Base-by-base conservation (phyloP, 37 sponge, comb jelly and placozoan species). In the Ianthella basta region DNA sequence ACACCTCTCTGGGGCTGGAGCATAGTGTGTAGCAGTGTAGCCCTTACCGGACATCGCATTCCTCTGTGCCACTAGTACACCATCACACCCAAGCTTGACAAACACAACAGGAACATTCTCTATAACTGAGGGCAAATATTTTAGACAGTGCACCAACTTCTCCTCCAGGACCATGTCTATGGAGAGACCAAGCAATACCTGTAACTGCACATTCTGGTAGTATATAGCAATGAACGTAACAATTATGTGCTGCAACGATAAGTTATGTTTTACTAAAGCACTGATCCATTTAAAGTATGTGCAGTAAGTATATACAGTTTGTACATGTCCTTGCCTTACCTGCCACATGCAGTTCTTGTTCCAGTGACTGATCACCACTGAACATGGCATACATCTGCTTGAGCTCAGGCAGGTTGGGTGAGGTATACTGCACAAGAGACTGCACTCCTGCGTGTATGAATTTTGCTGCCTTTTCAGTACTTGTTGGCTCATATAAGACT, bases 401-500 rank as follows among this genome's bases (percentile, higher is more conserved):
- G 61, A 96, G 86, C 64, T 96, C 97, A 20, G 73, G 38, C 38
- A 91, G 81, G 82, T 94, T 96, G 14, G 97, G 97, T 18, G 97
- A 89, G 27, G 75, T 27, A 56, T 83, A 82, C 30, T 79, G 67
- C 16, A 89, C 37, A 50, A 61, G 35, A 19, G 30, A 25, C 33
- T 67, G 87, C 18, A 40, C 70, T 18, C 74, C 87, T 12, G 72
- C 67, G 0, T 24, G 24, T 16, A 95, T 29, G 4, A 88, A 85
- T 79, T 79, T 91, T 25, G 34, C 36, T 8, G 95, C 77, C 57
- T 91, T 94, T 24, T 66, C 59, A 36, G 80, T 37, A 53, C 90
- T 84, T 35, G 97, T 94, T 16, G 97, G 97, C 68, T 96, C 97
- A 85, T 80, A 96, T 92, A 91, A 89, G 21, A 86, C 92, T 92